A percentile compares a stretch with the other conserved stretches of the same genome.
Evolutionary conservation across 2,888 invertebrate species (phyloP).

Genomic region (Pyrrhia umbra): DNA sequence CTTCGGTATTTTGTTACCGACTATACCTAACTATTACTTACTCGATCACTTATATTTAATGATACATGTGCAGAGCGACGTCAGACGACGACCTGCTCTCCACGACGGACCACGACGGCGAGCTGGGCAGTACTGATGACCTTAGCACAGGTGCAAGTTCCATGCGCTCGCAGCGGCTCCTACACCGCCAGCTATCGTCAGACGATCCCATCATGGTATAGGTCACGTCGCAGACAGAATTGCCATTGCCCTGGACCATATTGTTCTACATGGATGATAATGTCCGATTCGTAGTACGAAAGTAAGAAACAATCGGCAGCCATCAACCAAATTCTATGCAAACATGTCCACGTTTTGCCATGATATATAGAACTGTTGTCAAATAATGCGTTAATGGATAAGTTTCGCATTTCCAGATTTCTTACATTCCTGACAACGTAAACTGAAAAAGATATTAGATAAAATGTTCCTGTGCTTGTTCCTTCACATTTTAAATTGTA

Average conservation of each 20-base stretch:
- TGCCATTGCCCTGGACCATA: slow-evolving; percentile 4
- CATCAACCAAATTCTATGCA: slow-evolving; percentile 32
- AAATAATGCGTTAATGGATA: slow-evolving; percentile 46
- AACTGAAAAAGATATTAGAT: slow-evolving; percentile 53
- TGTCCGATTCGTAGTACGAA: slow-evolving; percentile 23
- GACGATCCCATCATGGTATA: slow-evolving; percentile 90
- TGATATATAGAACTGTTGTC: slow-evolving; percentile 48
- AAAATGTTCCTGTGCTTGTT: slow-evolving; percentile 62
- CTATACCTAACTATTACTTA: too few relatives aligned
- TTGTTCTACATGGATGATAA: slow-evolving; percentile 15
- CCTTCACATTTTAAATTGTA: slow-evolving; percentile 56
- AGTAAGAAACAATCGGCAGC: slow-evolving; percentile 24
- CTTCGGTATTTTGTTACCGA: background rate
- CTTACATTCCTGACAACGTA: slow-evolving; percentile 58
- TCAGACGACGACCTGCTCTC: slow-evolving; percentile 96
- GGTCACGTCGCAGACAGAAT: background rate
- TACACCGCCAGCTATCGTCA: slow-evolving; percentile 87
- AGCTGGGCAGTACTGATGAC: slow-evolving; percentile 92
- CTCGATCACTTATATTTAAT: background rate
- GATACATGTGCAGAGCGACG: slow-evolving; percentile 90
- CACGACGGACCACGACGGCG: slow-evolving; percentile 94
- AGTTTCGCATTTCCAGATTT: slow-evolving; percentile 54
- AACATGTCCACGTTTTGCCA: slow-evolving; percentile 52
- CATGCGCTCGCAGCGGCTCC: slow-evolving; percentile 81
- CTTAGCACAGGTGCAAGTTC: slow-evolving; percentile 81